These are phyloP conservation scores for Latrodectus hesperus DNA, from an alignment of 2,888 invertebrate genomes.

Conservation along the genomic window DNA sequence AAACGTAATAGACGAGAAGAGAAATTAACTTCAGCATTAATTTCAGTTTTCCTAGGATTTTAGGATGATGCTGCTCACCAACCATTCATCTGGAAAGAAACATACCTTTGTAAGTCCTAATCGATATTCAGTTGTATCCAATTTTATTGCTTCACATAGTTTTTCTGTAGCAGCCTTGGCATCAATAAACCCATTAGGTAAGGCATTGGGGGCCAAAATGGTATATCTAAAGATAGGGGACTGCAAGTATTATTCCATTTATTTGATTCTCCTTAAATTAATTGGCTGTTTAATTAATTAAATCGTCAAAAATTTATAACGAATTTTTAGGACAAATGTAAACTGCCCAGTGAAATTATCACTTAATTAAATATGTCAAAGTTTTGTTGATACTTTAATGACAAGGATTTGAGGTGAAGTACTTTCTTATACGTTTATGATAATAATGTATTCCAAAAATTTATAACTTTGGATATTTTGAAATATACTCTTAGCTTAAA, in stretches of 20 bases:
- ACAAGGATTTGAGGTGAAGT: no score
- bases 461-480: no score
- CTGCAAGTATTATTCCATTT: constrained; percentile 20
- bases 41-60: no score
- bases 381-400: no score
- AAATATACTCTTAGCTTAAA: no score
- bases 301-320: no score
- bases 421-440: no score
- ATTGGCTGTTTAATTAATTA: neutral
- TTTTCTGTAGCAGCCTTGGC: constrained; percentile 77
- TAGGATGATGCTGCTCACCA: neutral
- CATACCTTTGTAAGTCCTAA: constrained; percentile 72
- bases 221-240: constrained; percentile 70
- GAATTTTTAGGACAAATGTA: no score
- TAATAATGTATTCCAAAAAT: no score
- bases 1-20: no score
- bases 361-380: neutral
- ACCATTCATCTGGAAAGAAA: neutral
- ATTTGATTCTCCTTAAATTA: neutral
- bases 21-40: no score
- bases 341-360: neutral
- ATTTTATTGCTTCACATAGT: constrained; percentile 85
- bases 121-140: constrained; percentile 89
- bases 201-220: constrained; percentile 73
- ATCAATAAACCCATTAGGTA: constrained; percentile 77